Percentiles rank a stretch among this genome's conserved stretches.
phyloP scores from a whole-genome alignment of 2,113 vertebrate genomes.

The Chelonoidis abingdonii region DNA sequence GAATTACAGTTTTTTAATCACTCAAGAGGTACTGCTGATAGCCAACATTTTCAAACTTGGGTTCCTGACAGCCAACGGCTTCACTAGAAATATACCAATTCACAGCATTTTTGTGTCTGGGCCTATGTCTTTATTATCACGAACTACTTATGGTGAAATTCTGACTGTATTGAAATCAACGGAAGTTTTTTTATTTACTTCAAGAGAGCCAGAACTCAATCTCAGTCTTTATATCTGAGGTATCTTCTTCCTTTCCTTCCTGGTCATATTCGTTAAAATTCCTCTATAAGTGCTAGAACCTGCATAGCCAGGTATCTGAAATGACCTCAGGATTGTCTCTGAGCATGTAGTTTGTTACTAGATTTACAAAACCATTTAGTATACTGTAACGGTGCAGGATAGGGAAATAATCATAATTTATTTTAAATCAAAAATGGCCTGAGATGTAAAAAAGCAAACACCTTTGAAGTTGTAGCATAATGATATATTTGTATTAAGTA shows the following conservation, averaged over 20 bases:
- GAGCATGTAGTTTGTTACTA: background rate
- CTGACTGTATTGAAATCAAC: fast-evolving
- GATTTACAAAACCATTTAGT: background rate
- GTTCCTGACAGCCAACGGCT: background rate
- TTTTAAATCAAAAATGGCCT: background rate
- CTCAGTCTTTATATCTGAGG: background rate
- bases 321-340: background rate
- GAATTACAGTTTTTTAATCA: background rate
- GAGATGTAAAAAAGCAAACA: background rate
- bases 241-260: background rate
- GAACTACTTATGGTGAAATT: background rate
- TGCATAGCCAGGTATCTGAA: background rate
- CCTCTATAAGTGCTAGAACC: background rate
- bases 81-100: background rate
- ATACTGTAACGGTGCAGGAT: background rate
- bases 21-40: background rate
- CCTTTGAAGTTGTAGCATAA: background rate
- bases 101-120: background rate
- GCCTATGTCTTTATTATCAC: background rate
- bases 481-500: background rate
- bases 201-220: background rate
- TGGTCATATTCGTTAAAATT: background rate
- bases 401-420: background rate
- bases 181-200: background rate
- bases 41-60: background rate